Evolutionary conservation across 1,140 invertebrate genomes (phyloP), one percentile per base, ranked within the genome.

Genomic region (Psix sp.): DNA sequence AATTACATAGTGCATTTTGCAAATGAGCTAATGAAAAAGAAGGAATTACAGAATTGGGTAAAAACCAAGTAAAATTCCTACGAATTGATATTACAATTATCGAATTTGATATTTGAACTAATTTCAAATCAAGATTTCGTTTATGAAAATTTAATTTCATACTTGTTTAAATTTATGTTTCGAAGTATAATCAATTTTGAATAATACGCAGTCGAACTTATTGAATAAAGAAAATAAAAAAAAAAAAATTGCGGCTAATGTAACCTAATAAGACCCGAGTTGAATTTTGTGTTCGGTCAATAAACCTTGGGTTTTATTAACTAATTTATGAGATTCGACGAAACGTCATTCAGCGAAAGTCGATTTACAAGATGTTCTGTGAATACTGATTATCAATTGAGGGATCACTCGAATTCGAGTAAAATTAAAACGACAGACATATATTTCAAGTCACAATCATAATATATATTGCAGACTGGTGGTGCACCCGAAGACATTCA

Each of bases 271-370:
- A 65, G 59, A 54, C 14, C 52, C 52, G 56, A 49, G 70, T 46
- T 54, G 48, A 56, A 75, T 70, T 76, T 76, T 67, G 62, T 71
- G 62, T 63, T 67, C 74, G 74, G 74, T 71, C 74, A 76, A 76
- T 76, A 76, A 76, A 76, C 74, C 46, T 48, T 26, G 49, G 67
- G 71, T 76, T n/a, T 71, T 72, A 76, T 76, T 71, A 72, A 76
- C 67, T 72, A 76, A 76, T 76, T 76, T 66, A 68, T 54, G 56
- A 49, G 56, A 59, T 76, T 76, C 74, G 67, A 0, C 67, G 74
- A 76, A 76, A 11, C 39, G 54, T 70, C 59, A 40, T 74, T 74
- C 52, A 57, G 31, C 38, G 33, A 21, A 52, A 52, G 45, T 31
- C 62, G 67, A 72, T 72, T 67, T 67, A 63, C 74, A 66, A 76